A percentile compares a stretch with the other conserved stretches of the same genome.
Evolutionary conservation across 2,888 invertebrate species (phyloP).

Genomic region (Marasmarcha lunaedactyla): DNA sequence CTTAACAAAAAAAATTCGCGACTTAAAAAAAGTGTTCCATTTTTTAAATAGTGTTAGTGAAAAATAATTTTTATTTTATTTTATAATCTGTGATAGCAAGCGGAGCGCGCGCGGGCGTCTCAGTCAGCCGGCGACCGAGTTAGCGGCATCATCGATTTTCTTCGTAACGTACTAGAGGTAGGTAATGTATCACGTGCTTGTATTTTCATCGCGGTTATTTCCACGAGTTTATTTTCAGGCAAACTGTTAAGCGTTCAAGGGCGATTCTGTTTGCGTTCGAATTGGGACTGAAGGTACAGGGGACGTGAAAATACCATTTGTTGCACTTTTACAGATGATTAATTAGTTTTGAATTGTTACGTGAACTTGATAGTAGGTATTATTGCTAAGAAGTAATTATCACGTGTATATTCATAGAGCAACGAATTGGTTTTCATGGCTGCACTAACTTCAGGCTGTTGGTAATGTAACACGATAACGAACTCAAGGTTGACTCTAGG

Average conservation of each 20-base stretch:
- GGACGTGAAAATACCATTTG: constrained; percentile 23
- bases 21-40: constrained; percentile 15
- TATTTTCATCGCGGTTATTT: constrained; percentile 63
- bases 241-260: constrained; percentile 64
- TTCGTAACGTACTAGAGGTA: constrained; percentile 60
- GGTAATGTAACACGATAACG: constrained; percentile 40
- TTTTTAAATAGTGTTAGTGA: constrained; percentile 37
- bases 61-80: constrained; percentile 42
- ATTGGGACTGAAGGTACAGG: constrained; percentile 33
- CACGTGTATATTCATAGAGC: constrained; percentile 33
- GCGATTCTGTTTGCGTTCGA: constrained; percentile 52
- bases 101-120: constrained; percentile 69
- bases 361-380: too few relatives aligned
- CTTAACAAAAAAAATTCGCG: constrained; percentile 25
- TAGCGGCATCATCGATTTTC: constrained; percentile 68
- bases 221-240: constrained; percentile 61
- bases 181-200: constrained; percentile 51
- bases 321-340: too few relatives aligned
- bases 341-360: neutral
- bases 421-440: constrained; percentile 49
- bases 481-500: constrained; percentile 21
- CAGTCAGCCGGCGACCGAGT: constrained; percentile 67
- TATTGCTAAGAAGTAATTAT: too few relatives aligned
- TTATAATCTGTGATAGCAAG: constrained; percentile 57
- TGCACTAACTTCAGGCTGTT: constrained; percentile 24